A percentile compares a stretch with the other conserved stretches of the same genome.
Evolutionary conservation across 2,888 invertebrate species (phyloP).

Genomic region (Brenthis daphne): DNA sequence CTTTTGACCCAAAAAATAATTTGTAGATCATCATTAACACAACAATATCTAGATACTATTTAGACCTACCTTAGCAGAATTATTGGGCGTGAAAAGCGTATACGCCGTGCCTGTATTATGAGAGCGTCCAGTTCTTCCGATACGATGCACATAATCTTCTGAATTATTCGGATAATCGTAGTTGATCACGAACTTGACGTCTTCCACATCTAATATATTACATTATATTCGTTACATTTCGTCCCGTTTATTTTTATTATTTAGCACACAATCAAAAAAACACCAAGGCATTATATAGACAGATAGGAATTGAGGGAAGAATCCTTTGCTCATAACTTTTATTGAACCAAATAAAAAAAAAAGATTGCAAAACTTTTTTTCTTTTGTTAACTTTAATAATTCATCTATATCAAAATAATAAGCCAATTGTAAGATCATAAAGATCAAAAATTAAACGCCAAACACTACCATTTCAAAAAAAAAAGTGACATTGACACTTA

Average conservation of each 20-base stretch:
- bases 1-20: background rate
- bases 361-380: too few species aligned
- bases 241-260: background rate
- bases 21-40: background rate
- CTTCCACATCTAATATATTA: slow-evolving; percentile 94
- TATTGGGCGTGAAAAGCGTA: slow-evolving; percentile 96
- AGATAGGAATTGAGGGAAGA: slow-evolving; percentile 10
- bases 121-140: slow-evolving; percentile 96
- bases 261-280: slow-evolving; percentile 44
- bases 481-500: background rate
- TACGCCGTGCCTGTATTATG: slow-evolving; percentile 97
- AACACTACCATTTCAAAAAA: background rate
- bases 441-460: too few species aligned
- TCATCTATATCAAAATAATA: background rate
- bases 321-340: background rate
- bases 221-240: background rate
- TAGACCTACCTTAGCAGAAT: slow-evolving; percentile 87
- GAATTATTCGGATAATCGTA: slow-evolving; percentile 98
- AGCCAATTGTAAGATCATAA: background rate
- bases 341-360: too few species aligned
- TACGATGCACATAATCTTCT: slow-evolving; percentile 98
- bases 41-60: too few species aligned
- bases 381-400: background rate
- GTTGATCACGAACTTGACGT: slow-evolving; percentile 99
- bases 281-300: slow-evolving; percentile 17